phyloP scores from a whole-genome alignment of 2,797 vertebrate genomes.

The Buceros bicornis region DNA sequence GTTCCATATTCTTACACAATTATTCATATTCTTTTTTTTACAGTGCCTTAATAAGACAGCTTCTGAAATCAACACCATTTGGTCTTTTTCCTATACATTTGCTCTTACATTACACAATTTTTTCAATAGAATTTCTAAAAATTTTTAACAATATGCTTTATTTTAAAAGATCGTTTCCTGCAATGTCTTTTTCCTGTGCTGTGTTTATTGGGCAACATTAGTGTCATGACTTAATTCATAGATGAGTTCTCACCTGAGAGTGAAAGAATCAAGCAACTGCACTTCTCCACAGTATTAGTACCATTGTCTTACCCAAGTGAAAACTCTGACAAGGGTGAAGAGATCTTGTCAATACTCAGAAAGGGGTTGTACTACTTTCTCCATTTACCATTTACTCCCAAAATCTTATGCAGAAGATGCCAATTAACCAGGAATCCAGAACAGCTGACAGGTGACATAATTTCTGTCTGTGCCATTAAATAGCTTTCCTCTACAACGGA shows the following conservation, averaged over 20 bases:
- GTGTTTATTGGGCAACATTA: no score
- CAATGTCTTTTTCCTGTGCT: background rate
- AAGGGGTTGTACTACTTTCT: background rate
- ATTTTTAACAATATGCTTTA: background rate
- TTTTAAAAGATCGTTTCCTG: background rate
- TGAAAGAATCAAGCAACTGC: background rate
- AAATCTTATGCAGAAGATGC: background rate
- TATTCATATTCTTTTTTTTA: rapidly evolving
- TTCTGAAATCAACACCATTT: background rate
- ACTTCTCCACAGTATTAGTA: background rate
- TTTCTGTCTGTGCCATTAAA: background rate
- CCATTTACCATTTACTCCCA: background rate
- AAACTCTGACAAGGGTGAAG: background rate
- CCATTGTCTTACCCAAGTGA: rapidly evolving
- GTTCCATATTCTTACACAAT: background rate
- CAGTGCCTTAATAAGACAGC: background rate
- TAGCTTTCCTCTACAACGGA: background rate
- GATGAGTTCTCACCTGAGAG: no score
- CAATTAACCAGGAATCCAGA: background rate
- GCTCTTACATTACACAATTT: background rate
- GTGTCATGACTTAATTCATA: no score
- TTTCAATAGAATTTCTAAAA: background rate
- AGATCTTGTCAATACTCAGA: no score
- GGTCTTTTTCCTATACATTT: background rate
- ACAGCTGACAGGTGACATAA: rapidly evolving